Evolutionary conservation across 2,888 invertebrate genomes (phyloP).

Genomic region (Pemphredon lugubris): DNA sequence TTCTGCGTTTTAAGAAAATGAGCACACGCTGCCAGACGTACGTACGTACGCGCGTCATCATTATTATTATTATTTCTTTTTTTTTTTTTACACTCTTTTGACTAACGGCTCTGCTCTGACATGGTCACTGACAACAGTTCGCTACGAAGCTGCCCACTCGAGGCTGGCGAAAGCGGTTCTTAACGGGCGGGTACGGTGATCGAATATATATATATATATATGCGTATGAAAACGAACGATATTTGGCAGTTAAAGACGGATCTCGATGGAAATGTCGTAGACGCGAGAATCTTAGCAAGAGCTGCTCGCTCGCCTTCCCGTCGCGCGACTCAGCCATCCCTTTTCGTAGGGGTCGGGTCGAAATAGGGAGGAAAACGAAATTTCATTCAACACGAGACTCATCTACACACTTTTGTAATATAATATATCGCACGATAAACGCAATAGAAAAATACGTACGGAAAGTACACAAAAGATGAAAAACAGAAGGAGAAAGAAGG

Average conservation of each 20-base stretch:
- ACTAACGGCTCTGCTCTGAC: constrained; percentile 69
- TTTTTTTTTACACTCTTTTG: constrained; percentile 8
- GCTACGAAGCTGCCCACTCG: constrained; percentile 78
- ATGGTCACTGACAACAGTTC: constrained; percentile 77
- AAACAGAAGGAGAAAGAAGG: constrained; percentile 40
- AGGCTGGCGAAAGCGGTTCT: constrained; percentile 71
- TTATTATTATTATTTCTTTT: too few relatives aligned
- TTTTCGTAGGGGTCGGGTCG: constrained; percentile 80
- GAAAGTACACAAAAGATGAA: constrained; percentile 55
- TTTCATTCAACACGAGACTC: constrained; percentile 77
- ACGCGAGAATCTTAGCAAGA: constrained; percentile 2
- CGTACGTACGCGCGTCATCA: constrained; percentile 15
- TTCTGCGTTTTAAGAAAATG: constrained; percentile 15
- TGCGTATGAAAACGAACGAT: constrained; percentile 39
- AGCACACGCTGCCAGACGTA: constrained; percentile 32
- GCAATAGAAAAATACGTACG: constrained; percentile 56
- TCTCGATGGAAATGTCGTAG: constrained; percentile 44
- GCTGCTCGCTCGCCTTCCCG: constrained; percentile 12
- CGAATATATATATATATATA: constrained; percentile 12
- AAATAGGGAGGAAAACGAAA: constrained; percentile 67
- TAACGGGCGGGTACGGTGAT: constrained; percentile 51
- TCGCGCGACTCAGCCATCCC: constrained; percentile 74
- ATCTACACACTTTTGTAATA: constrained; percentile 75
- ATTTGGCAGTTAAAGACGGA: constrained; percentile 30
- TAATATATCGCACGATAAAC: constrained; percentile 50